phyloP scores from a whole-genome alignment of 2,797 vertebrate genomes.

The Betta splendens region DNA sequence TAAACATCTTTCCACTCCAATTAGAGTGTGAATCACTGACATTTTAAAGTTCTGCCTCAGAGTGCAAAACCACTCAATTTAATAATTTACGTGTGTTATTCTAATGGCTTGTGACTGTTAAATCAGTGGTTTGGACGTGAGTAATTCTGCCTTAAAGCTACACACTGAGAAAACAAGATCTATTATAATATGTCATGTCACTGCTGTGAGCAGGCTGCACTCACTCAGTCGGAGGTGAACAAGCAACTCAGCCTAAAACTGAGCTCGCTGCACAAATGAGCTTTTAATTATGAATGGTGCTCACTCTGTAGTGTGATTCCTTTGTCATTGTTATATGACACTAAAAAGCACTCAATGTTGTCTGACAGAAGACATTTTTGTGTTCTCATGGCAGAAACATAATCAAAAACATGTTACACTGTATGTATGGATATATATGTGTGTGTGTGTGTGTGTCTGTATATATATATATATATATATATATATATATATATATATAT shows the following conservation, averaged over 20 bases:
- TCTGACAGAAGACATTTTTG: conserved; percentile 13
- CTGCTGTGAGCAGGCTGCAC: neutral
- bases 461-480: no score
- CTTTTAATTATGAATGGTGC: conserved; percentile 31
- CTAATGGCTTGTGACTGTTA: conserved; percentile 46
- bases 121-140: conserved; percentile 49
- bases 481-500: no score
- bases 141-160: conserved; percentile 36
- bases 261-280: conserved; percentile 8
- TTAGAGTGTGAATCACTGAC: conserved; percentile 64
- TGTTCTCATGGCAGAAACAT: no score
- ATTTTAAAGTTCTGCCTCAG: conserved; percentile 63
- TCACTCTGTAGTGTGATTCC: conserved; percentile 6
- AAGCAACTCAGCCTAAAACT: conserved; percentile 4
- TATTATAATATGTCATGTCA: conserved; percentile 38
- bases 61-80: conserved; percentile 59
- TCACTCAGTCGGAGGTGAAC: conserved; percentile 21
- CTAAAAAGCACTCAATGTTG: neutral
- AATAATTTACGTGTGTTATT: conserved; percentile 58
- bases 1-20: conserved; percentile 61
- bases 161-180: conserved; percentile 29
- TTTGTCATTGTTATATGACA: conserved; percentile 9
- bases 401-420: no score
- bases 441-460: no score
- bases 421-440: no score